Evolutionary conservation across 2,113 vertebrate species (phyloP), one percentile per base, ranked within the genome.

Genomic region (Scomber colias): DNA sequence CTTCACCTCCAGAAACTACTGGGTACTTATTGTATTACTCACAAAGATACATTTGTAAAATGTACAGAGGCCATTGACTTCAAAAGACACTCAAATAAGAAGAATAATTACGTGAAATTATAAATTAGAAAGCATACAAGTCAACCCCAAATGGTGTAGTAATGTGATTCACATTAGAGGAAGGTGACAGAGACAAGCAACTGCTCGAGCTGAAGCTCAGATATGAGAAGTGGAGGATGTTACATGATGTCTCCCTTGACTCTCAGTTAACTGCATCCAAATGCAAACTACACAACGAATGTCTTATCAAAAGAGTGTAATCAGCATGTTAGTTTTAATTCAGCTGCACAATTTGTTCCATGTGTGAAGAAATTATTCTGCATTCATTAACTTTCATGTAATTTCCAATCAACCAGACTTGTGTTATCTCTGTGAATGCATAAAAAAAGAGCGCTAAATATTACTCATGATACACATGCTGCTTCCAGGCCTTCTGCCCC

Each of bases 251-350:
- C 56, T 54, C 53, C n/a, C 30, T 9, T n/a, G 30, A 73, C 67
- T 51, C 54, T 24, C 27, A 45, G 11, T 11, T 49, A 53, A 78
- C 16, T 31, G 17, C 3, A 69, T 50, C 40, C n/a, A 59, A 46
- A 69, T 50, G 44, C 46, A 60, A 5, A 30, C 27, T 51, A 40
- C 35, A 40, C 7, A 2, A 35, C 11, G 53, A 49, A 78, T 15
- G 31, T 14, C 11, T 61, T 55, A 15, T 71, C 21, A 49, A 17
- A 74, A 68, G 10, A 4, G 45, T 72, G 48, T 19, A 21, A 46
- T 64, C 65, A 55, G 31, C 7, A 14, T 7, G 17, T 59, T 45
- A 59, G 19, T 53, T 86, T 72, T 12, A 79, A 70, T 27, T 24
- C 24, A 62, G 24, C 35, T 30, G 56, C 40, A 46, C 50, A n/a